A percentile compares a stretch with the other conserved stretches of the same genome.
These are phyloP conservation scores for Corynorhinus townsendii DNA, from an alignment of 2,113 vertebrate species.

Conservation along the genomic window DNA sequence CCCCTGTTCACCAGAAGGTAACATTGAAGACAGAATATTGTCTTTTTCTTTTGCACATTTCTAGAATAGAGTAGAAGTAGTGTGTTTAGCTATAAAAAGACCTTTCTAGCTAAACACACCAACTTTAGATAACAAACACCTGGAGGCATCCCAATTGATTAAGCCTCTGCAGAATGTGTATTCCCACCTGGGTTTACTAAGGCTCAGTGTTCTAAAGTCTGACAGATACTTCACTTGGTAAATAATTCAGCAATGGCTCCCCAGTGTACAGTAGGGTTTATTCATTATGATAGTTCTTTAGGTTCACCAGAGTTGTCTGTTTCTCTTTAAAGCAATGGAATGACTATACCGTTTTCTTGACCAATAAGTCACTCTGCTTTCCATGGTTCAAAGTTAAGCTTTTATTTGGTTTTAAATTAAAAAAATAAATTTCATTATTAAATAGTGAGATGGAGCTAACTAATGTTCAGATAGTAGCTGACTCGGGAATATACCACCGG, in stretches of 20 bases:
- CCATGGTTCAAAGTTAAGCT: conserved; percentile 85
- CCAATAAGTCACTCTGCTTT: conserved; percentile 83
- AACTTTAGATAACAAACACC: not conserved
- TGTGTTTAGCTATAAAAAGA: not conserved
- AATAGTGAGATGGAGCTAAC: conserved; percentile 88
- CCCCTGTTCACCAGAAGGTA: not conserved
- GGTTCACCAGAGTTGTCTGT: not conserved
- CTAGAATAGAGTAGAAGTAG: not conserved
- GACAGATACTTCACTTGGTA: not conserved
- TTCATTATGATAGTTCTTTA: not conserved
- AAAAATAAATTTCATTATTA: conserved; percentile 91
- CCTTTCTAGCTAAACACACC: not conserved
- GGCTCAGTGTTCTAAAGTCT: not conserved
- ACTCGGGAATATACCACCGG: conserved; percentile 79
- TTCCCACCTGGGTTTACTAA: not conserved
- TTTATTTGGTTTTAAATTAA: conserved; percentile 89
- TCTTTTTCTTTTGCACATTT: not conserved
- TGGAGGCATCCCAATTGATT: not conserved
- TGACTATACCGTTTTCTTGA: conserved; percentile 35
- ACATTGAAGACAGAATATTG: not conserved
- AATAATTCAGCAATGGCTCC: not conserved
- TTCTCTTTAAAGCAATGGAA: not conserved
- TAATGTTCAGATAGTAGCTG: conserved; percentile 81
- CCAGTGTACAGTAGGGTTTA: not conserved
- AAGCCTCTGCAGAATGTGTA: not conserved